Conservation (phyloP, 2,113 vertebrate species). For the Oreochromis tanganicae region DNA sequence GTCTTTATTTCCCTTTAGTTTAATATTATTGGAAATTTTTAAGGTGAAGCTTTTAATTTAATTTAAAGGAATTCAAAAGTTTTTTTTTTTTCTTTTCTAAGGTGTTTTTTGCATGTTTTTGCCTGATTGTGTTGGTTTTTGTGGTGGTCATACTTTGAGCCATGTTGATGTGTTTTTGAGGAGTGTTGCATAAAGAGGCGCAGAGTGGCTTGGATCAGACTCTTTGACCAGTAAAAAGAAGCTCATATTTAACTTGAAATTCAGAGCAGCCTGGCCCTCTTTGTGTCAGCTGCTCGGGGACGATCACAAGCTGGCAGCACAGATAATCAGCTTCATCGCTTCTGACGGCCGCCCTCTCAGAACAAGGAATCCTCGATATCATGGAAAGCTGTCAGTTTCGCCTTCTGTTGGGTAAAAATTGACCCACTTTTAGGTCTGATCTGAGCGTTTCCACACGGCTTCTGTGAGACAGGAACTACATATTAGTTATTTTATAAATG, state of each 20-base stretch:
- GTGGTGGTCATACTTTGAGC: neutral
- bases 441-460: neutral
- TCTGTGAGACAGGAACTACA: neutral
- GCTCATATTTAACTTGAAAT: neutral
- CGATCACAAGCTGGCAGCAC: neutral
- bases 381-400: neutral
- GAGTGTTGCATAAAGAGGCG: neutral
- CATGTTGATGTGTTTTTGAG: neutral
- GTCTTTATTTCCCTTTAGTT: neutral
- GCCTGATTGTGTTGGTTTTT: neutral
- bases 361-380: neutral
- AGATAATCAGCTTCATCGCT: neutral
- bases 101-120: too few relatives aligned
- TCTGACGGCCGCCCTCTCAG: neutral
- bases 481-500: neutral
- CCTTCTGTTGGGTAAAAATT: neutral
- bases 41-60: too few relatives aligned
- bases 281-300: neutral
- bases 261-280: neutral
- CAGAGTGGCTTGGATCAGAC: neutral
- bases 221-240: neutral
- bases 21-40: neutral
- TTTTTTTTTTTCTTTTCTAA: too few relatives aligned
- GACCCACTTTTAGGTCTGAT: neutral
- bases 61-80: too few relatives aligned